Percentiles rank a stretch among this genome's conserved stretches.
Conservation (phyloP, 2,888 invertebrate species). For the Poecilus cupreus region DNA sequence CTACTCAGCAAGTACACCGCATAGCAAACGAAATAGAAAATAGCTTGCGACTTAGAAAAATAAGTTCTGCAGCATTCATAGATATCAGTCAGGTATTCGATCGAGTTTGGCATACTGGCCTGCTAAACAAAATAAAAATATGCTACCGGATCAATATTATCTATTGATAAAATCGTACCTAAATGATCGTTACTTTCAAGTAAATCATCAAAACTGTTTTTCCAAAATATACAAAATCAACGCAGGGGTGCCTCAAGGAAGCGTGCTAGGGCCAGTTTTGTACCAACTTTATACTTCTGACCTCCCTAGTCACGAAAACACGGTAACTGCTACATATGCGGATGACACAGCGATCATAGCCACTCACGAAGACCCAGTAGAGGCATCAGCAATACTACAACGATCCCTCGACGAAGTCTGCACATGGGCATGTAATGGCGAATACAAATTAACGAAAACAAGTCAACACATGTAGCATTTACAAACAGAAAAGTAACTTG, state of each 20-base stretch:
- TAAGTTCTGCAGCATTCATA: slow-evolving; percentile 53
- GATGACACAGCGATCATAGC: slow-evolving; percentile 36
- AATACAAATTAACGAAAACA: slow-evolving; percentile 48
- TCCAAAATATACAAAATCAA: slow-evolving; percentile 16
- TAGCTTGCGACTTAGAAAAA: slow-evolving; percentile 41
- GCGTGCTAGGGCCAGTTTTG: slow-evolving; percentile 51
- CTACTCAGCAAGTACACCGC: slow-evolving; percentile 61
- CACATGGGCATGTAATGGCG: slow-evolving; percentile 38
- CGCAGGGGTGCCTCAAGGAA: slow-evolving; percentile 55
- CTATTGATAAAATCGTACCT: slow-evolving; percentile 48
- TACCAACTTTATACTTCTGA: no score
- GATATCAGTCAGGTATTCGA: slow-evolving; percentile 56
- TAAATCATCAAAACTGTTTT: background rate
- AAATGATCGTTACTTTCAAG: slow-evolving; percentile 54
- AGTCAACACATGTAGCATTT: slow-evolving; percentile 53
- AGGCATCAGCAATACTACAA: slow-evolving; percentile 22
- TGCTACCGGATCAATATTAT: slow-evolving; percentile 40
- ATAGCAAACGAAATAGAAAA: slow-evolving; percentile 51
- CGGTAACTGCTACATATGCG: slow-evolving; percentile 57
- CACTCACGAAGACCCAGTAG: background rate
- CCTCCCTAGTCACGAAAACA: no score
- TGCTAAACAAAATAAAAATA: slow-evolving; percentile 47
- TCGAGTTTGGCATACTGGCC: slow-evolving; percentile 57
- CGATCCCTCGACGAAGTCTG: background rate
- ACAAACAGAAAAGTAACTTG: slow-evolving; percentile 43